Evolutionary conservation across 2,888 invertebrate genomes (phyloP).

Genomic region (Colostygia pectinataria): DNA sequence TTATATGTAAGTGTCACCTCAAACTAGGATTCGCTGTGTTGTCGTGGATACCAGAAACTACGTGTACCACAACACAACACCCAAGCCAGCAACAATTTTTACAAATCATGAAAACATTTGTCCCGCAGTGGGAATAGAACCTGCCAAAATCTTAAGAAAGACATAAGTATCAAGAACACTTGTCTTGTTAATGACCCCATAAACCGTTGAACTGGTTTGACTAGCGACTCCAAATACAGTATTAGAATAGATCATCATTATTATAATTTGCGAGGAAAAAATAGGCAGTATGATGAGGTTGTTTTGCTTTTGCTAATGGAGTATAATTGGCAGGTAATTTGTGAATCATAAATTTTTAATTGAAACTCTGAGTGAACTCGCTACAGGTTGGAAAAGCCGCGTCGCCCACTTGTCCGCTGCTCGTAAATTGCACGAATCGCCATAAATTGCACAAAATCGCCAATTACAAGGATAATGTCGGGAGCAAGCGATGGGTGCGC

Average conservation of each 20-base stretch:
- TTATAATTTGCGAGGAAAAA: conserved; percentile 40
- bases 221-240: conserved; percentile 6
- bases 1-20: too few relatives aligned
- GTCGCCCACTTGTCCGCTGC: conserved; percentile 77
- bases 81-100: too few relatives aligned
- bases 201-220: conserved; percentile 3
- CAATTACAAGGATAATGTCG: conserved; percentile 76
- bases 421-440: conserved; percentile 78
- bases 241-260: conserved; percentile 38
- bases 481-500: conserved; percentile 50
- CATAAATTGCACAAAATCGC: conserved; percentile 80
- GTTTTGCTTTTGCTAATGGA: conserved; percentile 62
- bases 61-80: too few relatives aligned
- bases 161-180: too few relatives aligned
- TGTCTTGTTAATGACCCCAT: conserved; percentile 10
- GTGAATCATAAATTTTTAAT: conserved; percentile 74
- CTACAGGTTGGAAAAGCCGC: conserved; percentile 49
- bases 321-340: conserved; percentile 77
- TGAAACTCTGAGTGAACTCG: conserved; percentile 67
- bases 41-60: too few relatives aligned
- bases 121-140: too few relatives aligned
- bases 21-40: too few relatives aligned
- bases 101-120: too few relatives aligned
- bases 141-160: too few relatives aligned
- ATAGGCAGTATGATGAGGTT: conserved; percentile 44